Base-by-base conservation (phyloP, 1,140 invertebrate species). In the Apis laboriosa region DNA sequence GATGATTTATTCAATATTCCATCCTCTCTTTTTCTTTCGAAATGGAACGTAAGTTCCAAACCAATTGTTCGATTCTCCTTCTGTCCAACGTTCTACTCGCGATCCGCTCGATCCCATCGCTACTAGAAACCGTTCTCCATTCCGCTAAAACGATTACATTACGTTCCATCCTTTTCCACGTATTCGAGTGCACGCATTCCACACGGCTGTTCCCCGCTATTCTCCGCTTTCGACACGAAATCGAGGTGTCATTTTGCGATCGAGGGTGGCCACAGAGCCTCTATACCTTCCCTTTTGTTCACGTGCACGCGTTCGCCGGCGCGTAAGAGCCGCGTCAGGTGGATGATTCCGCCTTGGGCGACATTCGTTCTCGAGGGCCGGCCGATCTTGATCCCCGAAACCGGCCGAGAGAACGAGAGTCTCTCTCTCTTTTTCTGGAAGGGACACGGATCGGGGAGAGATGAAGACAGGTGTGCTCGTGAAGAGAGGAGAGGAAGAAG, bases 381-480 rank as follows among this genome's bases (percentile, higher is more conserved):
- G 77, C 60, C 64, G 83, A 84, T 90, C 88, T 84, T 84, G 86
- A 88, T 89, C 86, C 86, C 77, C 75, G 77, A 80, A 85, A 84
- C 82, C 71, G 77, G 75, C 85, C 70, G 84, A 75, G 21, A 53
- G 21, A 84, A 87, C 89, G n/a, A 86, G 80, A 84, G 89, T 87
- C 86, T 86, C 77, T 80, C 67, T 43, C 34, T 43, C 34, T 43
- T 4, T 43, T 4, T 43, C 34, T 43, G 34, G 34, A 34, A 34
- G 34, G 34, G 34, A 34, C 3, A 34, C 34, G 34, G 34, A 53
- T 34, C 49, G 53, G 21, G 66, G 49, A 53, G 58, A 28, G 67
- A 74, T 5, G 64, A 28, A 76, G 49, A 51, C 49, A 70, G 51
- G 63, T 60, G 72, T 12, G 58, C 51, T 12, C 12, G 2, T 43